Base-by-base conservation (phyloP, 2,797 vertebrate genomes). In the Linurgus olivaceus region DNA sequence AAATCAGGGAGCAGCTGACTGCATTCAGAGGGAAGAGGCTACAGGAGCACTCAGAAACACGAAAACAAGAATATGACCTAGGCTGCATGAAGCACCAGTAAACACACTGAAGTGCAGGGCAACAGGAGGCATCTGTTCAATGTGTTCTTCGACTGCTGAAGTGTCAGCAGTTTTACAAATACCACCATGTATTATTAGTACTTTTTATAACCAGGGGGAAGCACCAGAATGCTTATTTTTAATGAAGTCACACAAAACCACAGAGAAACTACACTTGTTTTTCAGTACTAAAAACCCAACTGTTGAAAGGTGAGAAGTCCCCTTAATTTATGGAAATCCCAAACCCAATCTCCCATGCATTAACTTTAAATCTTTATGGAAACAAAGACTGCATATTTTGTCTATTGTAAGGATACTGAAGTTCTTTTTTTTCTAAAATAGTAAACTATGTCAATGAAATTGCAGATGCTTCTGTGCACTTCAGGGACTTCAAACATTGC, bases 1-100 rank as follows among this genome's bases (percentile, higher is more conserved):
- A 94, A 89, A 96, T 92, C 94, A 93, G 83, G 90, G 92, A 96
- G 94, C 95, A 96, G 95, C 93, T 96, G 96, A 96, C 93, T 95
- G 93, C 94, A 95, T 97, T 96, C 90, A 96, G 90, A 75, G 75
- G 74, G 77, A 94, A 87, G 83, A 84, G 80, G 77, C 92, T 96
- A 54, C 0, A 95, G 93, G 71, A 95, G 91, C 92, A 95, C 96
- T 97, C 57, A 93, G 71, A 94, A 93, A 95, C 76, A 96, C 0
- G 33, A 93, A 96, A 95, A 94, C 90, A 95, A 92, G 92, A 94
- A 50, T 65, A 93, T 75, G 67, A 93, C 94, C 94, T 57, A 59
- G 86, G 77, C 92, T 92, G 61, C 44, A 63, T 16, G 73, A 93
- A 96, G 83, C 93, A 83, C 83, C 92, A 95, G 88, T 42, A 95